phyloP scores from a whole-genome alignment of 2,888 invertebrate species.

The Spilarctia lutea region DNA sequence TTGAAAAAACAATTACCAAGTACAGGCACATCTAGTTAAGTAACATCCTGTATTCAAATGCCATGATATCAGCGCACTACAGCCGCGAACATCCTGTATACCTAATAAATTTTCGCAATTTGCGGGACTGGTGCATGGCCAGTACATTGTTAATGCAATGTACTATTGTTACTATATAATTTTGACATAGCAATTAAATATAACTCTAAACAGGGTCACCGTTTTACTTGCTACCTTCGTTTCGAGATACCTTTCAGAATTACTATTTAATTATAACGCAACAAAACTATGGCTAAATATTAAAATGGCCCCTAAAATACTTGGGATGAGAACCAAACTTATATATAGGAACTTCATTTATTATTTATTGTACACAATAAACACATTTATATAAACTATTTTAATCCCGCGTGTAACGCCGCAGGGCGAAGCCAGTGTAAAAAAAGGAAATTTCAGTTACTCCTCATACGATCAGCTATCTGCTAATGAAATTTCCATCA shows the following conservation, averaged over 20 bases:
- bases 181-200: background rate
- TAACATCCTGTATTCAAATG: slow-evolving; percentile 49
- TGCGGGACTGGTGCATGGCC: slow-evolving; percentile 9
- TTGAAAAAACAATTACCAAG: background rate
- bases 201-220: background rate
- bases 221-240: background rate
- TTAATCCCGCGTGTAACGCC: too few relatives aligned
- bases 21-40: slow-evolving; percentile 31
- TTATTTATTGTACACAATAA: too few relatives aligned
- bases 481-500: too few relatives aligned
- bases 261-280: background rate
- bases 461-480: too few relatives aligned
- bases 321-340: too few relatives aligned
- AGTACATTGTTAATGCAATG: background rate
- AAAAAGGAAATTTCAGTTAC: too few relatives aligned
- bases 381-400: too few relatives aligned
- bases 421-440: too few relatives aligned
- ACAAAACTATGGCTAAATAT: too few relatives aligned
- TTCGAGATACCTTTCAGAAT: background rate
- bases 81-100: slow-evolving; percentile 46
- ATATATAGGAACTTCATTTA: too few relatives aligned
- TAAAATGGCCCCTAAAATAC: background rate
- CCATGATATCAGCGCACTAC: slow-evolving; percentile 46
- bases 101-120: slow-evolving; percentile 42
- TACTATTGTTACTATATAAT: slow-evolving; percentile 6